Evolutionary conservation across 2,797 vertebrate species (phyloP).

Genomic region (Cirrhinus molitorella): DNA sequence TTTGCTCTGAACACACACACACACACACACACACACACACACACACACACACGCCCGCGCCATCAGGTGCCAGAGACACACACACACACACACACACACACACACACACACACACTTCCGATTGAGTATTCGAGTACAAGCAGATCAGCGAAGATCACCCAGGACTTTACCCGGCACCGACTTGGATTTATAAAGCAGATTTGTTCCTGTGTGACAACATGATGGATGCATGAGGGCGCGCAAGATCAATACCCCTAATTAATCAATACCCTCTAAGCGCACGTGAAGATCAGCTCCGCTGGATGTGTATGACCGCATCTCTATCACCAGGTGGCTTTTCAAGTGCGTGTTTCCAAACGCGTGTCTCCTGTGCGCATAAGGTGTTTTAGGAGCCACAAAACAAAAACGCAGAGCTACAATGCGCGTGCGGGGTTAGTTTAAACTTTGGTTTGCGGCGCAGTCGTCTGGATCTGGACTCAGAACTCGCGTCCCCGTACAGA

Average conservation of each 20-base stretch:
- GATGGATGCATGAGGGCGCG: conserved; percentile 44
- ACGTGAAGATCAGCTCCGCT: conserved; percentile 52
- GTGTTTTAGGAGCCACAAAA: conserved; percentile 34
- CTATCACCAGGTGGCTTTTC: conserved; percentile 44
- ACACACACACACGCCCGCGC: conserved; percentile 4
- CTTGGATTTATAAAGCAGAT: conserved; percentile 39
- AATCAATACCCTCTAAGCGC: conserved; percentile 40
- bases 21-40: background rate
- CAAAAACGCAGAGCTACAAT: conserved; percentile 32
- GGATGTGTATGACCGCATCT: conserved; percentile 51
- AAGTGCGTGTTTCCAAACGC: conserved; percentile 32
- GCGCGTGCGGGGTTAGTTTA: conserved; percentile 41
- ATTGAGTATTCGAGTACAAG: conserved; percentile 67
- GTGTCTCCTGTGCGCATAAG: conserved; percentile 27
- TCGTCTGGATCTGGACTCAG: conserved; percentile 51
- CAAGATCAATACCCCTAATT: conserved; percentile 46
- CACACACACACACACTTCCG: background rate
- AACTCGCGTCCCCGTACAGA: conserved; percentile 49
- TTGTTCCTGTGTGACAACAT: conserved; percentile 27
- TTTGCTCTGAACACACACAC: conserved; percentile 49
- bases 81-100: background rate
- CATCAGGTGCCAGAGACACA: conserved; percentile 52
- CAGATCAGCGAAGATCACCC: conserved; percentile 60
- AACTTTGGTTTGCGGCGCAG: conserved; percentile 58
- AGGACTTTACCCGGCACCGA: conserved; percentile 30